These are phyloP conservation scores for Hypercompe scribonia DNA, from an alignment of 2,888 invertebrate species.

Conservation along the genomic window DNA sequence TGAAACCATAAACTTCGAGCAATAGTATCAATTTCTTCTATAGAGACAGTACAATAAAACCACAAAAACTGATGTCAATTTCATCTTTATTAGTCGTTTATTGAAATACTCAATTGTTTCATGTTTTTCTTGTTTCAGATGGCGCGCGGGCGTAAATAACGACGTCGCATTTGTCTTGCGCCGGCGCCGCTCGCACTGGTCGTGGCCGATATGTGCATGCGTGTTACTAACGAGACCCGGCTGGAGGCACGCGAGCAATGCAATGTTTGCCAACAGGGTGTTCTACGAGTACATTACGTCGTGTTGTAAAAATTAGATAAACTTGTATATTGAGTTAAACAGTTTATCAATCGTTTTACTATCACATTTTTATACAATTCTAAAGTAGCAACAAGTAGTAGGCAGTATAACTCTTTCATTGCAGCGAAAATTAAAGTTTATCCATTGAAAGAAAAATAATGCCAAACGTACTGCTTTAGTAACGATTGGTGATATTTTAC, in stretches of 20 bases:
- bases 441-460: too few species aligned
- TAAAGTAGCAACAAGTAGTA: too few species aligned
- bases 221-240: slow-evolving; percentile 50
- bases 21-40: background rate
- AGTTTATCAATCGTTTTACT: background rate
- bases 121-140: slow-evolving; percentile 39
- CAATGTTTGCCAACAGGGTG: slow-evolving; percentile 36
- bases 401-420: too few species aligned
- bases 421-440: too few species aligned
- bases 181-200: slow-evolving; percentile 54
- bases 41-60: background rate
- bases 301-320: background rate
- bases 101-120: slow-evolving; percentile 44
- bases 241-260: slow-evolving; percentile 31
- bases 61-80: slow-evolving; percentile 3
- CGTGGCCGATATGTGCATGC: slow-evolving; percentile 38
- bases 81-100: slow-evolving; percentile 20
- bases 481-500: too few species aligned
- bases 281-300: slow-evolving; percentile 7
- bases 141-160: slow-evolving; percentile 60
- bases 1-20: background rate
- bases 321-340: background rate
- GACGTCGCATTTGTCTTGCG: slow-evolving; percentile 56
- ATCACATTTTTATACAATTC: too few species aligned
- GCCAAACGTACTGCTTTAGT: too few species aligned